These are phyloP conservation scores for Ctenochaetus hawaiiensis DNA, from an alignment of 2,797 vertebrate genomes.

Conservation along the genomic window DNA sequence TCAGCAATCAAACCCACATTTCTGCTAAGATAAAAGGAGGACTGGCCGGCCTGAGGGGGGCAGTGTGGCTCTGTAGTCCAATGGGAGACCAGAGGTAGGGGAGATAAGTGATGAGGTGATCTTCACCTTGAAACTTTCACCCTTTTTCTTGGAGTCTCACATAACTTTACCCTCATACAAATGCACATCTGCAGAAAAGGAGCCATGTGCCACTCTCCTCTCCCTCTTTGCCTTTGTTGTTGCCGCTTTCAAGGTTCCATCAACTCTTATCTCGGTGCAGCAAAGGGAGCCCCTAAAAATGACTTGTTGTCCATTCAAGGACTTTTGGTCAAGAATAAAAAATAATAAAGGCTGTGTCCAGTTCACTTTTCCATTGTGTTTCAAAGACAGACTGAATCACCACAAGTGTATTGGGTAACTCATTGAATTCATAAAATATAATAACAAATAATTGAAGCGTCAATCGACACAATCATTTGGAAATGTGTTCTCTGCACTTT, in stretches of 20 bases:
- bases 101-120: conserved; percentile 28
- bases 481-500: neutral
- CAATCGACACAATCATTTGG: neutral
- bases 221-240: conserved; percentile 22
- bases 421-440: too few species aligned
- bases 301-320: conserved; percentile 18
- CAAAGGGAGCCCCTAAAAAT: conserved; percentile 7
- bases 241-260: conserved; percentile 19
- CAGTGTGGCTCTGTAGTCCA: conserved; percentile 74
- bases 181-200: conserved; percentile 17
- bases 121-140: conserved; percentile 28
- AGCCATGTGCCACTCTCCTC: conserved; percentile 18
- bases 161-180: conserved; percentile 12
- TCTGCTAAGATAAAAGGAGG: neutral
- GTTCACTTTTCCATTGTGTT: neutral
- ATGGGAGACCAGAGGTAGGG: conserved; percentile 22
- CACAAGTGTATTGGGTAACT: too few species aligned
- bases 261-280: neutral
- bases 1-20: neutral
- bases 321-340: conserved; percentile 1
- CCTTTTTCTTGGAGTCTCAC: conserved; percentile 9
- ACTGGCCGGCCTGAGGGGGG: conserved; percentile 69
- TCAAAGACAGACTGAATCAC: neutral
- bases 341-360: neutral
- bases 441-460: too few species aligned